Base-by-base conservation (phyloP, 2,113 vertebrate genomes). In the Oncorhynchus gorbuscha region DNA sequence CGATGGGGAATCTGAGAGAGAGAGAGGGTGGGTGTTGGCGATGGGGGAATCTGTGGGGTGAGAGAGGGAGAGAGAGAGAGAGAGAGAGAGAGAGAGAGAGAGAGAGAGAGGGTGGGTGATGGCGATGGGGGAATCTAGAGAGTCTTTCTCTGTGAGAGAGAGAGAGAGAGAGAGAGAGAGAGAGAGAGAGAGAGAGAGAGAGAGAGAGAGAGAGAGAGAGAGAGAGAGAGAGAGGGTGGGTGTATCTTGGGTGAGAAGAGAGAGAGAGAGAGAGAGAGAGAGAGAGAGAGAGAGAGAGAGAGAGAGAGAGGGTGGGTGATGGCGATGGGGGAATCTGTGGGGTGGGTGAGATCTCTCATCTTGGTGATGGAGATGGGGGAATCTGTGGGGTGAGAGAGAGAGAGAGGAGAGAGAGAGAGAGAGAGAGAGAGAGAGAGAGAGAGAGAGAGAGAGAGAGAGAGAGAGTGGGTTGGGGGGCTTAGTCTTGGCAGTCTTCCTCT, bases 401-500 rank as follows among this genome's bases (percentile, higher is more conserved):
- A n/a, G n/a, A n/a, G n/a, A n/a, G n/a, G 26, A 2, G 26, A 76
- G 55, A 16, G 55, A 62, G 26, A 76, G 55, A 16, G 55, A 62
- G 20, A 26, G 26, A 26, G 26, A 26, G 26, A 26, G 1, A 26
- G 26, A 26, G 26, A 26, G 26, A 26, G 26, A 26, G 26, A 26
- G 26, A 1, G 26, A 1, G 26, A 1, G 26, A 76, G 55, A 16
- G 55, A 62, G 20, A 35, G 67, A 26, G 32, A 64, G 55, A 0
- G 30, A 0, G 30, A 4, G 30, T 32, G 4, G 30, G 4, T 32
- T 32, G 58, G 26, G 49, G 18, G 55, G 12, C n/a, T 32, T 49
- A 81, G 79, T 80, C 77, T 81, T 86, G 28, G 12, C 79, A 79
- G 81, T 83, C 69, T 3, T 22, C 68, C 74, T 74, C 79, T 76